Evolutionary conservation across 1,140 invertebrate species (phyloP), one percentile per base, ranked within the genome.

Genomic region (Halictus rubicundus): DNA sequence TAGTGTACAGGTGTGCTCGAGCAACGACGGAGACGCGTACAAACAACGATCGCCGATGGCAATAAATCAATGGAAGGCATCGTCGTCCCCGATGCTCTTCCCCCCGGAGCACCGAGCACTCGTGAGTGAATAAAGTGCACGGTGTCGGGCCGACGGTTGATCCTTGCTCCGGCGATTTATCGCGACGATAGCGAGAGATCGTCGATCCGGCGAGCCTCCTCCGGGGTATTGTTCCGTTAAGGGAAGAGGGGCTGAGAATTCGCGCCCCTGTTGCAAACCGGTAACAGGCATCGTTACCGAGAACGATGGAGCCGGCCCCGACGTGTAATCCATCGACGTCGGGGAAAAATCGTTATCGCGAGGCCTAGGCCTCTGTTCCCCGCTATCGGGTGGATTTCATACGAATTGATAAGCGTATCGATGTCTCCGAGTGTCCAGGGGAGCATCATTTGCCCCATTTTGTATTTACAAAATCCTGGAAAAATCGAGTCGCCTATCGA

Each of bases 281-380:
- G 73, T 74, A 83, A 84, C 68, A 61, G 64, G 49, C 63, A 37
- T 77, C 69, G 69, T 83, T 83, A 83, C 16, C 49, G 37, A 27
- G 25, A 54, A 70, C 39, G 46, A 63, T 16, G 37, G 21, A 46
- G 54, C 16, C 71, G 63, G 19, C n/a, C 19, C 19, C 9, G 7
- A n/a, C n/a, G 21, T 16, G 10, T 57, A 57, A 75, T 75, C 49
- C 64, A 32, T 27, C 46, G 37, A 32, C 6, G 21, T 6, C 63
- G 37, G 57, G n/a, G 37, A 72, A 52, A 54, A 21, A 65, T 65
- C 72, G 32, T n/a, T 19, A 49, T 25, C 60, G n/a, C 42, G 25
- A 19, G 39, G 57, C 10, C 54, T 46, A 46, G 42, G 9, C 2
- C 42, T 12, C 42, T 14, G 42, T 12, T 2, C 10, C 10, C 39